These are phyloP conservation scores for Paramacrobiotus metropolitanus DNA, from an alignment of 1,140 invertebrate species.

Conservation along the genomic window DNA sequence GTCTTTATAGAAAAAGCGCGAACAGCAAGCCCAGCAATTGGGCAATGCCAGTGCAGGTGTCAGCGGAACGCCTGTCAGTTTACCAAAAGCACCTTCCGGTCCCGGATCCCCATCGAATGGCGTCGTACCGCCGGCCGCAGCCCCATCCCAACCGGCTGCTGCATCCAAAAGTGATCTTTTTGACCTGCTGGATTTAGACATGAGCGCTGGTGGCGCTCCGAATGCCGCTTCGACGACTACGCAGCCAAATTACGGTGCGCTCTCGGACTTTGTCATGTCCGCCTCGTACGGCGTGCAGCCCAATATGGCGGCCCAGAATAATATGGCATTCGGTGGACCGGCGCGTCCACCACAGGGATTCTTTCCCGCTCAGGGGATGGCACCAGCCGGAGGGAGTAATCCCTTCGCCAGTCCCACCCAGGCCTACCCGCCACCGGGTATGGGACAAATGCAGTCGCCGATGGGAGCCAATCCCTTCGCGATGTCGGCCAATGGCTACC, in stretches of 20 bases:
- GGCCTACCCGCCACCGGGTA: neutral
- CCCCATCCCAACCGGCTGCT: neutral
- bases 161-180: neutral
- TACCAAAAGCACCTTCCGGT: neutral
- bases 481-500: neutral
- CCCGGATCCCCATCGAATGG: neutral
- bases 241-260: no score
- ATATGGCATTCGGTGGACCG: neutral
- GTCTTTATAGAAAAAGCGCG: neutral
- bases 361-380: no score
- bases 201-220: neutral
- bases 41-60: neutral
- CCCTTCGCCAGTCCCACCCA: neutral
- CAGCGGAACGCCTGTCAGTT: neutral
- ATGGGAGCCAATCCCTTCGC: neutral
- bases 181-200: neutral
- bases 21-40: neutral
- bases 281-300: no score
- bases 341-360: neutral
- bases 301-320: no score
- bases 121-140: neutral
- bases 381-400: no score
- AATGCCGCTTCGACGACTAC: neutral
- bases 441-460: neutral
- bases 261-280: no score